Evolutionary conservation across 2,113 vertebrate genomes (phyloP).

Genomic region (Mobula hypostoma): DNA sequence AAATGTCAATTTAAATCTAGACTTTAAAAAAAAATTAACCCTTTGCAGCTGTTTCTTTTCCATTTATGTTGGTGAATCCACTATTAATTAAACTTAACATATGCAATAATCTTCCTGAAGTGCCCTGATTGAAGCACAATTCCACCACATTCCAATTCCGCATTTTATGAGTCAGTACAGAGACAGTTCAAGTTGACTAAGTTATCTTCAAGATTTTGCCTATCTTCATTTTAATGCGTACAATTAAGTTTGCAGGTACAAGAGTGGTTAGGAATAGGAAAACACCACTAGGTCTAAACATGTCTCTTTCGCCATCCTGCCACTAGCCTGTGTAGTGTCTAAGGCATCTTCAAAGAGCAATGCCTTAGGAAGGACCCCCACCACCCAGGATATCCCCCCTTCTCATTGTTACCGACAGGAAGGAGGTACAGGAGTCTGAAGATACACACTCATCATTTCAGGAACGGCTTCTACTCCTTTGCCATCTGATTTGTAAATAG

Average conservation of each 20-base stretch:
- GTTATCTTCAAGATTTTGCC: not conserved
- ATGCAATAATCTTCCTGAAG: not conserved
- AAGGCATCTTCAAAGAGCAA: no score
- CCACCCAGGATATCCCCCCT: no score
- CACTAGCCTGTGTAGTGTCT: no score
- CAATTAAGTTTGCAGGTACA: not conserved
- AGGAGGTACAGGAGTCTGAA: no score
- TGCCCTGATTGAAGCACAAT: not conserved
- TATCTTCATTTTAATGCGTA: not conserved
- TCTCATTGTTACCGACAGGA: no score
- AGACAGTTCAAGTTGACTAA: not conserved
- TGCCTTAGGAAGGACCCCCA: no score
- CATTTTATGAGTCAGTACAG: not conserved
- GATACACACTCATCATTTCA: no score
- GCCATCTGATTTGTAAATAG: no score
- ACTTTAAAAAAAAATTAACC: no score
- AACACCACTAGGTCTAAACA: not conserved
- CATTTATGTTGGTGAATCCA: not conserved
- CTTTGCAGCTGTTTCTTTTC: not conserved
- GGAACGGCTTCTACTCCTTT: no score
- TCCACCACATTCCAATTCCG: not conserved
- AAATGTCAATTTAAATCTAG: no score
- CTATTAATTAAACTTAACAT: not conserved
- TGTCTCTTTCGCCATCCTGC: no score
- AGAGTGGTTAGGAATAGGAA: not conserved